phyloP scores from a whole-genome alignment of 1,140 invertebrate genomes.

The Drosophila nigromelanica region DNA sequence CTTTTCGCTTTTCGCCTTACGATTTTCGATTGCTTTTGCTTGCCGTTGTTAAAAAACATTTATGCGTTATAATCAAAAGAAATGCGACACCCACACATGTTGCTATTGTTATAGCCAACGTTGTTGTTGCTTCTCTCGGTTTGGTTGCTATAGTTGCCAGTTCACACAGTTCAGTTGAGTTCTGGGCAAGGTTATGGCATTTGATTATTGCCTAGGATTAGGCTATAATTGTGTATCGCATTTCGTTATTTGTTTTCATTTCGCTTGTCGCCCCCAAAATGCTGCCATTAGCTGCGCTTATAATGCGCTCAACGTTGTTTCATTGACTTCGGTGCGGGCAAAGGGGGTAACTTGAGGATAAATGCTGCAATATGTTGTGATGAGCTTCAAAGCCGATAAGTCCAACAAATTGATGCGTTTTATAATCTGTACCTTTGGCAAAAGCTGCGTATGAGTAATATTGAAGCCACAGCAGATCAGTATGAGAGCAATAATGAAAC shows the following conservation, averaged over 20 bases:
- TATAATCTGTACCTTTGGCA: conserved; percentile 22
- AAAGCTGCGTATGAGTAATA: conserved; percentile 16
- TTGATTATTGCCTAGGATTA: conserved; percentile 76
- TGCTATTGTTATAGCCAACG: conserved; percentile 39
- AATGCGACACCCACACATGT: conserved; percentile 56
- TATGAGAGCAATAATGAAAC: conserved; percentile 5
- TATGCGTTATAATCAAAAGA: conserved; percentile 75
- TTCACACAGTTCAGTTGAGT: conserved; percentile 34
- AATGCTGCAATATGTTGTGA: conserved; percentile 53
- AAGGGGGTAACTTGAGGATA: conserved; percentile 6
- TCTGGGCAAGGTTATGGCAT: conserved; percentile 56
- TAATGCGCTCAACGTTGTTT: conserved; percentile 6
- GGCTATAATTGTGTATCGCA: conserved; percentile 78
- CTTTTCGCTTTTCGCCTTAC: conserved; percentile 20
- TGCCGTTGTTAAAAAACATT: conserved; percentile 79
- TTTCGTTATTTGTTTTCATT: conserved; percentile 76
- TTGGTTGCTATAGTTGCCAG: conserved; percentile 30
- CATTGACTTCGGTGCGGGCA: not conserved
- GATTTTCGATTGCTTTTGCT: conserved; percentile 73
- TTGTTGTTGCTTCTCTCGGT: conserved; percentile 8
- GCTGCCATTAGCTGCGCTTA: conserved; percentile 25
- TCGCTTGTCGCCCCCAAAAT: conserved; percentile 11
- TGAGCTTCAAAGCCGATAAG: conserved; percentile 53
- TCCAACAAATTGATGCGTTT: conserved; percentile 21
- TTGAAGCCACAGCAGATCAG: not conserved